Evolutionary conservation across 2,888 invertebrate genomes (phyloP), one percentile per base, ranked within the genome.

Genomic region (Pollenia griseotomentosa): DNA sequence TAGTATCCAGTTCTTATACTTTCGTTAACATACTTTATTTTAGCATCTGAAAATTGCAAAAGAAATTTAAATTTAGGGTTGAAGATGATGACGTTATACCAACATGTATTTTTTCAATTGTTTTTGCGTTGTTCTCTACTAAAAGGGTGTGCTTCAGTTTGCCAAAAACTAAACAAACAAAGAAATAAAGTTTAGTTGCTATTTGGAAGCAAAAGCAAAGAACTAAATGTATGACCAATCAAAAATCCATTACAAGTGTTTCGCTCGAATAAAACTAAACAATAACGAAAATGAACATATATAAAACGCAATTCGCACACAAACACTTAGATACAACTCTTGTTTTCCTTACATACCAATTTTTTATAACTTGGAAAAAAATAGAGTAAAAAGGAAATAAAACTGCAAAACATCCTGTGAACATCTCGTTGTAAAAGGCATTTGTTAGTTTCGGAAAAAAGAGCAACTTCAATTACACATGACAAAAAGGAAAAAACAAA

Each of bases 161-260:
- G 71, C 79, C 57, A 74, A 77, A 78, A 86, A 84, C 73, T 61
- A 79, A 80, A 88, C 73, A 89, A 89, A 90, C 89, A 88, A 89
- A 84, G 57, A 88, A 85, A 86, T 88, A 75, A 86, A 83, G 83
- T 86, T 83, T 86, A 80, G 65, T 70, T 83, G 83, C 79, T 86
- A 71, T 80, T 83, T 65, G 61, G 71, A 74, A 85, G 81, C 46
- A 71, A 83, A 65, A 77, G 16, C 51, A 89, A 84, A 84, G 83
- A 88, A 74, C 6, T 44, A 88, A 88, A 88, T 89, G 89, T 90
- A 91, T 90, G 89, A 90, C 90, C 92, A 92, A 92, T 92, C 92
- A 92, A 92, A 92, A 92, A 92, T 90, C 92, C 92, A 92, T 92
- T 92, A 92, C 91, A 92, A 92, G 90, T 91, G 91, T 91, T 92